A percentile compares a stretch with the other conserved stretches of the same genome.
These are phyloP conservation scores for Florisuga fusca DNA, from an alignment of 2,797 vertebrate genomes.

Conservation along the genomic window DNA sequence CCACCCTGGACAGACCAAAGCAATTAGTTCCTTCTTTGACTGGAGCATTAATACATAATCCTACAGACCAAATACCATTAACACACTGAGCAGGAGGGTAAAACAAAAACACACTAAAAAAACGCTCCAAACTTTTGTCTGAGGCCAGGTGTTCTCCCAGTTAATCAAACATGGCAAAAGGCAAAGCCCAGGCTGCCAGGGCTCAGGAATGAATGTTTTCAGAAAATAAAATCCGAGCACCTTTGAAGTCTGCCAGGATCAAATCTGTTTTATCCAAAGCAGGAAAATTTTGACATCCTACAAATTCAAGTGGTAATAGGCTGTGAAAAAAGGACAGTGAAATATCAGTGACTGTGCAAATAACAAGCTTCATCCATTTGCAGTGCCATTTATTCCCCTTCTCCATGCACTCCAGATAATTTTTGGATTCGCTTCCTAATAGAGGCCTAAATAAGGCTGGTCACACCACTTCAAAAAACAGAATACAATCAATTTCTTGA, in stretches of 20 bases:
- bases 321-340: slow-evolving; percentile 64
- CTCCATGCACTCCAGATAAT: background rate
- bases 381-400: slow-evolving; percentile 28
- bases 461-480: background rate
- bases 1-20: background rate
- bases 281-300: slow-evolving; percentile 17
- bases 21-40: background rate
- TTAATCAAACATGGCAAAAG: background rate
- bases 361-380: slow-evolving; percentile 37
- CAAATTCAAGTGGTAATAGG: slow-evolving; percentile 55
- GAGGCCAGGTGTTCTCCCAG: background rate
- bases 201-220: background rate
- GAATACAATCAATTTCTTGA: background rate
- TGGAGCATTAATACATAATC: background rate
- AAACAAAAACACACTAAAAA: background rate
- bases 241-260: slow-evolving; percentile 19
- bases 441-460: background rate
- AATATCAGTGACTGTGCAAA: slow-evolving; percentile 73
- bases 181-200: background rate
- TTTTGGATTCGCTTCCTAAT: background rate
- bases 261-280: background rate
- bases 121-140: fast-evolving
- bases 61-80: background rate
- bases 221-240: background rate
- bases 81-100: background rate